Evolutionary conservation across 2,888 invertebrate genomes (phyloP).

Genomic region (Frankliniella fusca): DNA sequence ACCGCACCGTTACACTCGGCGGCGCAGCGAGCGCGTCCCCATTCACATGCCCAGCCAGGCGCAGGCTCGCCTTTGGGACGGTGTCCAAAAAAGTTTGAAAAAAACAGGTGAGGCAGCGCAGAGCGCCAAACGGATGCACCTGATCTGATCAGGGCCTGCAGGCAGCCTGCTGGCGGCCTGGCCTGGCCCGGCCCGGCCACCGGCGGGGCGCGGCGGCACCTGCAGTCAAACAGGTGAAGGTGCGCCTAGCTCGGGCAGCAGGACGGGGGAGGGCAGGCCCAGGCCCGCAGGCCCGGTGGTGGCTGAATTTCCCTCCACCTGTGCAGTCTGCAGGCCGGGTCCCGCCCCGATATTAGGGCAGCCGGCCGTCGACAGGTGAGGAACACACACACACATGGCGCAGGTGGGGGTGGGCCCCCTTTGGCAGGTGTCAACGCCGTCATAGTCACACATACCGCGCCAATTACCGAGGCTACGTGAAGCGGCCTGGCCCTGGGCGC

Average conservation of each 20-base stretch:
- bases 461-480: neutral
- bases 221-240: neutral
- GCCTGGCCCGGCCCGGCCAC: neutral
- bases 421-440: constrained; percentile 11
- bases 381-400: neutral
- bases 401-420: constrained; percentile 3
- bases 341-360: constrained; percentile 24
- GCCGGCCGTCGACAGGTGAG: neutral
- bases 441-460: neutral
- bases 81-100: neutral
- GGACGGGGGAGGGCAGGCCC: neutral
- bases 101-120: neutral
- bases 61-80: no score
- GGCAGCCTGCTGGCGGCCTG: neutral
- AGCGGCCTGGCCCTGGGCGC: neutral
- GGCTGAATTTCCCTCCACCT: neutral
- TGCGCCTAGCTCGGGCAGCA: neutral
- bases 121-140: neutral
- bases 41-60: no score
- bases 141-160: neutral
- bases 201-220: neutral
- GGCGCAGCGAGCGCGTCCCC: no score
- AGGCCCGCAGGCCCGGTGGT: neutral
- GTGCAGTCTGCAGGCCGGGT: neutral
- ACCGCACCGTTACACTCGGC: no score